Evolutionary conservation across 2,888 invertebrate genomes (phyloP).

Genomic region (Drosophila lutescens): DNA sequence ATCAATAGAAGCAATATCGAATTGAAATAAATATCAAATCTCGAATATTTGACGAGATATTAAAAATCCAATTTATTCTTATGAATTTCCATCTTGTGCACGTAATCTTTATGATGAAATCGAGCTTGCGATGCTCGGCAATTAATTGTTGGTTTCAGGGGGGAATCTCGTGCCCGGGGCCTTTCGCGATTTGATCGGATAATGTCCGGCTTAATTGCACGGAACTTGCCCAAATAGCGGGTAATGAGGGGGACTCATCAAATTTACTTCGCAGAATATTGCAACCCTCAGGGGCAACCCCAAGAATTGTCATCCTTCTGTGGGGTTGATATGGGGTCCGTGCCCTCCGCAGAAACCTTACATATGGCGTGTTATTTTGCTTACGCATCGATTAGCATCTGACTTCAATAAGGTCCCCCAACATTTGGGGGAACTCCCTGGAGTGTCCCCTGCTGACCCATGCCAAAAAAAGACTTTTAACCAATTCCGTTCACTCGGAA

Average conservation of each 20-base stretch:
- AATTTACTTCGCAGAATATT: neutral
- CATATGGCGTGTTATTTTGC: conserved; percentile 63
- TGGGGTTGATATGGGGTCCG: conserved; percentile 20
- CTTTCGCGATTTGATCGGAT: conserved; percentile 57
- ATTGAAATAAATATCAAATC: conserved; percentile 53
- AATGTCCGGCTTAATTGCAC: conserved; percentile 65
- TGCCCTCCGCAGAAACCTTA: conserved; percentile 48
- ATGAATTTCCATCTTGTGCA: conserved; percentile 59
- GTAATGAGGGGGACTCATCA: conserved; percentile 16
- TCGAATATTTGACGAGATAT: neutral
- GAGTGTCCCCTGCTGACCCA: conserved; percentile 45
- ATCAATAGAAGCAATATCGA: conserved; percentile 55
- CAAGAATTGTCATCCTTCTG: conserved; percentile 22
- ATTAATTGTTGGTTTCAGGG: conserved; percentile 50
- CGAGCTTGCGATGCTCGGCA: conserved; percentile 60
- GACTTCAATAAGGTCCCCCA: conserved; percentile 50
- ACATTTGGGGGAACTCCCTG: conserved; percentile 35
- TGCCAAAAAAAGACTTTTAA: conserved; percentile 32
- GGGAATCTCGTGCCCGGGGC: conserved; percentile 39
- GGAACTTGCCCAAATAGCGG: conserved; percentile 55
- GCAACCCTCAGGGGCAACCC: conserved; percentile 46
- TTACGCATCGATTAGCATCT: conserved; percentile 71
- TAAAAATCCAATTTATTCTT: conserved; percentile 70
- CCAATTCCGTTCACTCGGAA: conserved; percentile 66
- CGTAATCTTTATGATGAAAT: conserved; percentile 70